Evolutionary conservation across 2,888 invertebrate genomes (phyloP), one percentile per base, ranked within the genome.

Genomic region (Argyra leucocephala): DNA sequence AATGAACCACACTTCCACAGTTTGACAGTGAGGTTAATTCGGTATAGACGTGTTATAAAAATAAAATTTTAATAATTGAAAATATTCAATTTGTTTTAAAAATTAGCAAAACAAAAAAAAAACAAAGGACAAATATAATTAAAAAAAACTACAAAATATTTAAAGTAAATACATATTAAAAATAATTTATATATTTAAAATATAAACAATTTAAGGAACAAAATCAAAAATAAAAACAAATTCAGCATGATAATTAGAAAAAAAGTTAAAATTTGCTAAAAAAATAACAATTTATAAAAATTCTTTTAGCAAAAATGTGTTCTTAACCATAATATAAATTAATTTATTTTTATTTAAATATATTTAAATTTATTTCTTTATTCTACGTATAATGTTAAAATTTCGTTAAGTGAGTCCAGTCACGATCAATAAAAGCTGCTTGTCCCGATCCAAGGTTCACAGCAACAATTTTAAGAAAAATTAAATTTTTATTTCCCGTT

Each of bases 391-490:
- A 63, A 63, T 63, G 63, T 24, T 48, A 61, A 26, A 31, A 37
- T 65, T 63, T 63, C 63, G 67, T 66, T 59, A 62, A 61, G 67
- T 68, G 68, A 68, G 68, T 66, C 67, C 65, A 18, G 68, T 66
- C 68, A 62, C 68, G 68, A 63, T 68, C 68, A 64, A 66, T 64
- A 37, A 59, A 21, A 62, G 31, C 4, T 22, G n/a, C n/a, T n/a
- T n/a, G n/a, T n/a, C n/a, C n/a, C n/a, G 24, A 60, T 58, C 62
- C 24, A 48, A 48, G n/a, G n/a, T 18, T 18, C 18, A 18, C 18
- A 18, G 15, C 12, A 37, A n/a, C 12, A 48, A 2, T n/a, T 18
- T 5, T 6, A 31, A 31, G 31, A 7, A 31, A 31, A n/a, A n/a
- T n/a, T n/a, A n/a, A n/a, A n/a, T n/a, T 31, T 31, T 31, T 31